Percentiles rank a stretch among this genome's conserved stretches.
These are phyloP conservation scores for Acanthosoma haemorrhoidale DNA, from an alignment of 2,888 invertebrate genomes.

Conservation along the genomic window DNA sequence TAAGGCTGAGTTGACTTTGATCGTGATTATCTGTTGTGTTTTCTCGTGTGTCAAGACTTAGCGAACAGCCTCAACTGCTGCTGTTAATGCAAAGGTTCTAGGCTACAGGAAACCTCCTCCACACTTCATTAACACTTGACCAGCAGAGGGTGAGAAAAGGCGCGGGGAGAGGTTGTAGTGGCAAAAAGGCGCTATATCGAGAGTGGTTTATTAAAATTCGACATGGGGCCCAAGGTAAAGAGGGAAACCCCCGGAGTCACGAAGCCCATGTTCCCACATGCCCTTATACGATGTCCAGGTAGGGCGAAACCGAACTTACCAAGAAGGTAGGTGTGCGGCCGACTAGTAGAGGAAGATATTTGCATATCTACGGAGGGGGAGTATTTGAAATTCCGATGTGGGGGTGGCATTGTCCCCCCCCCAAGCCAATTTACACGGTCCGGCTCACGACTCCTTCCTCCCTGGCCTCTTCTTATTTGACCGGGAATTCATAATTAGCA, in stretches of 20 bases:
- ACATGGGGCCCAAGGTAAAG: constrained; percentile 3
- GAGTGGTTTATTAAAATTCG: constrained; percentile 25
- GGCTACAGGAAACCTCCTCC: background rate
- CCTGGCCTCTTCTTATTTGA: constrained; percentile 27
- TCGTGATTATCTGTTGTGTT: too few relatives aligned
- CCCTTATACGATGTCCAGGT: constrained; percentile 21
- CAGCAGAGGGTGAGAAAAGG: background rate
- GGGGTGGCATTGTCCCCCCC: constrained; percentile 25
- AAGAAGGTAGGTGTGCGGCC: background rate
- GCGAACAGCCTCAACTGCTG: too few relatives aligned
- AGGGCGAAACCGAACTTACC: constrained; percentile 3
- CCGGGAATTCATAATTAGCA: constrained; percentile 28
- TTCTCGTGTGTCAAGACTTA: too few relatives aligned
- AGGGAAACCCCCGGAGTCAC: constrained; percentile 23
- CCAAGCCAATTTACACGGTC: constrained; percentile 27
- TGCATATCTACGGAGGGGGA: constrained; percentile 16
- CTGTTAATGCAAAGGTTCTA: too few relatives aligned
- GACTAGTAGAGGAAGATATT: background rate
- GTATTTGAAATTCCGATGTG: constrained; percentile 30
- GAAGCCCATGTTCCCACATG: constrained; percentile 12
- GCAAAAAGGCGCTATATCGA: constrained; percentile 6
- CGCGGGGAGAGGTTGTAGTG: background rate
- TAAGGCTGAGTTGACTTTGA: too few relatives aligned
- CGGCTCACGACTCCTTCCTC: constrained; percentile 11
- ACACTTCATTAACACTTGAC: background rate